Evolutionary conservation across 1,140 invertebrate genomes (phyloP), one percentile per base, ranked within the genome.

Genomic region (Papilio polyxenes): DNA sequence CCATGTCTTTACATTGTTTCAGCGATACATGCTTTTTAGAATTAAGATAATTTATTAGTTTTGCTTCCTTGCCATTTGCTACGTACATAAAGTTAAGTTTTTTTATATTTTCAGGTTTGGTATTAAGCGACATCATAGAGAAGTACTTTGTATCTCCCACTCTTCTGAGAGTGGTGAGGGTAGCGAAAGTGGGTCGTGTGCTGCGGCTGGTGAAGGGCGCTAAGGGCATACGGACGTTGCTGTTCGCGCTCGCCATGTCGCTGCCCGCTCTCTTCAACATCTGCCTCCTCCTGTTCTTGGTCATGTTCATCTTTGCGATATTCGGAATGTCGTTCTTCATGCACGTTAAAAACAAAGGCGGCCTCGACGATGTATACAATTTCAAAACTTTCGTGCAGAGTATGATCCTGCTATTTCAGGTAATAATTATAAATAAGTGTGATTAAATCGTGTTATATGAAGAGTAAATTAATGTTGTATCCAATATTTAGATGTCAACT

Each of bases 291-390:
- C 97, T 99, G 85, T 99, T 99, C 95, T 96, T 99, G 87, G 98
- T 99, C 87, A 99, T 99, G 98, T 99, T 99, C 95, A 99, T 99
- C 94, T 99, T 99, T 94, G 98, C 98, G 87, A 99, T 99, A 90
- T 99, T 99, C 94, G 99, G 99, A 83, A 99, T 99, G 99, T 99
- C 98, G 74, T 99, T 99, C 96, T 99, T 99, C 95, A 99, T 99
- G 98, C 97, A 99, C 95, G 98, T 99, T 80, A 98, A 98, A 93
- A 96, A 98, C 90, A 97, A 98, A 90, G 98, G 97, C 87, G 98
- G 98, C 74, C 95, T 99, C 82, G 98, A 99, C 91, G 98, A 99
- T 92, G 98, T 98, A 77, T 99, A 99, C 95, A 99, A 99, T 95
- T 99, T 99, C 95, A 98, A 98, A 94, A 99, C 99, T n/a, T 99